Evolutionary conservation across 2,797 vertebrate genomes (phyloP), one percentile per base, ranked within the genome.

Genomic region (Hybognathus amarus): DNA sequence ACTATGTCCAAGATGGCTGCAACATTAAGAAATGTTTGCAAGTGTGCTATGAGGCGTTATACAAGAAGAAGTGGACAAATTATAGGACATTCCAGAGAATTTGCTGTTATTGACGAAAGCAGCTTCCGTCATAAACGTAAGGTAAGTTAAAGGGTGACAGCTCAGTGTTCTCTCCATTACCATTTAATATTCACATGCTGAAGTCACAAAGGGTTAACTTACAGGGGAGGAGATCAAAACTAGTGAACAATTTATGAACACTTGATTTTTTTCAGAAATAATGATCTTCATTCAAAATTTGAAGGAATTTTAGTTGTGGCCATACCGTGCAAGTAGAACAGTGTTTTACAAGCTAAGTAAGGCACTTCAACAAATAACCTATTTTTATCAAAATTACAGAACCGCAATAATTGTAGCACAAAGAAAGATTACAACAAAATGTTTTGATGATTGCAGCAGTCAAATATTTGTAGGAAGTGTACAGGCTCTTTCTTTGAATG

Each of bases 71-170:
- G 66, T 22, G 66, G 36, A 36, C 66, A 40, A 68, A 68, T 68
- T 68, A 68, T 68, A 40, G 66, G 66, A 68, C 4, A 68, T 68
- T 4, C 38, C 20, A 42, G 66, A 68, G 66, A 68, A 42, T 68
- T 68, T 68, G 56, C 56, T 59, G n/a, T 59, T 59, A 59, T 24
- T 59, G n/a, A 24, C 11, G 11, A 59, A 59, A 59, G 67, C 38
- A 42, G 20, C 67, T 69, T 68, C 66, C 66, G 36, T 68, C 66
- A 68, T 42, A 42, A 68, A 68, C 38, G 66, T n/a, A 42, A 68
- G 66, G 36, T 68, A 10, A 68, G 66, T 52, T 68, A 59, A 59
- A 59, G 56, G 56, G n/a, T 68, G 36, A 68, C 33, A 22, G 36
- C 63, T 66, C 63, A 36, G 10, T 13, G 20, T 12, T 40, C 38